Conservation (phyloP, 92 coral and sea anemone species). For the Zoanthus solanderi region DNA sequence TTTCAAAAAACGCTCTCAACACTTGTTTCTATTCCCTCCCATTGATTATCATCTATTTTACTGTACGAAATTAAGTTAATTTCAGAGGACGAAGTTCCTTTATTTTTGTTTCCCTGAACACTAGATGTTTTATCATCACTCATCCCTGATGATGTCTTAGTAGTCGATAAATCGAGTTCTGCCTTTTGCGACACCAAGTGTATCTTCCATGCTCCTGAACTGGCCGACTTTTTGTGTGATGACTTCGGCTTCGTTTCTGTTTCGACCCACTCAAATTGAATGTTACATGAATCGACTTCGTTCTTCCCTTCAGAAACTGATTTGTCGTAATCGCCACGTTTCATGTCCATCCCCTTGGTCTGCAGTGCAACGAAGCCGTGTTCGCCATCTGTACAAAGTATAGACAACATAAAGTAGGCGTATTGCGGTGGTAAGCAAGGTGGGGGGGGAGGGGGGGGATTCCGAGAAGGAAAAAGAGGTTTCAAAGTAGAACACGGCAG, state of each 20-base stretch:
- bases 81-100: slow-evolving; percentile 8
- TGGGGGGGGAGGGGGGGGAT: too few relatives aligned
- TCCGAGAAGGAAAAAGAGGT: too few relatives aligned
- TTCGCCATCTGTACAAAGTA: not conserved
- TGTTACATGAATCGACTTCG: slow-evolving; percentile 32
- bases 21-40: not conserved
- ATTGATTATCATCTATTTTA: not conserved
- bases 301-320: slow-evolving; percentile 13
- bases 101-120: not conserved
- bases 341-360: slow-evolving; percentile 29
- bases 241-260: slow-evolving; percentile 21
- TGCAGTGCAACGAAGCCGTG: slow-evolving; percentile 21
- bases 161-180: slow-evolving; percentile 5
- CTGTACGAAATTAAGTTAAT: slow-evolving; percentile 29
- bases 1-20: slow-evolving; percentile 36
- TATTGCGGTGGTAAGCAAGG: too few relatives aligned
- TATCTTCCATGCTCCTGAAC: slow-evolving; percentile 44
- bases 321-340: slow-evolving; percentile 21
- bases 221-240: slow-evolving; percentile 35
- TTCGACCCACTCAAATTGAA: slow-evolving; percentile 28
- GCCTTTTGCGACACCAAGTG: slow-evolving; percentile 45
- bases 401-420: not conserved
- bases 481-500: too few relatives aligned
- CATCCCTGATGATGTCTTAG: not conserved
- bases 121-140: slow-evolving; percentile 1